phyloP scores from a whole-genome alignment of 1,140 invertebrate genomes.

The Listronotus bonariensis region DNA sequence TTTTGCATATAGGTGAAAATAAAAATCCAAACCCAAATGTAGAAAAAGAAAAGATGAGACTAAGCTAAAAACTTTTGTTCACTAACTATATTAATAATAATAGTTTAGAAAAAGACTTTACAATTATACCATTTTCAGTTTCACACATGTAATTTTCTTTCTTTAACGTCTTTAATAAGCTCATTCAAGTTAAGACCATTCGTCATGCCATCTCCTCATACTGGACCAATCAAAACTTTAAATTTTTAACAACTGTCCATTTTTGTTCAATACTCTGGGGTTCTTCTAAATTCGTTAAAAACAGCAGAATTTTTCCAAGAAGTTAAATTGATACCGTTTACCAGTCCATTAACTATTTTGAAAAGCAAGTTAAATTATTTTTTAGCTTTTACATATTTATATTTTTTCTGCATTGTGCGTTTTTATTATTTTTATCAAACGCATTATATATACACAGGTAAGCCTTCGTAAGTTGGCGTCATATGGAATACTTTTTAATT shows the following conservation, averaged over 20 bases:
- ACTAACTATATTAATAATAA: no score
- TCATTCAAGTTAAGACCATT: slow-evolving; percentile 50
- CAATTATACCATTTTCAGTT: slow-evolving; percentile 42
- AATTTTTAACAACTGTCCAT: slow-evolving; percentile 52
- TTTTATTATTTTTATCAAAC: no score
- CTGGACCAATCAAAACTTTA: slow-evolving; percentile 49
- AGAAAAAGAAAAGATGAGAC: no score
- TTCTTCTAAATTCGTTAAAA: background rate
- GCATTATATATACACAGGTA: no score
- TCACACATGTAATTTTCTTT: slow-evolving; percentile 37
- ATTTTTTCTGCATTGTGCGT: no score
- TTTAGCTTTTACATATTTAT: no score
- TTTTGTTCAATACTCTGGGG: slow-evolving; percentile 49
- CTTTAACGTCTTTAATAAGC: slow-evolving; percentile 40
- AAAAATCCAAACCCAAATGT: no score
- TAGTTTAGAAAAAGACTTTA: slow-evolving; percentile 35
- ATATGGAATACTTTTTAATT: no score
- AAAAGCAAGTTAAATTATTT: background rate
- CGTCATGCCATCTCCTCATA: slow-evolving; percentile 46
- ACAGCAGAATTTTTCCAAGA: slow-evolving; percentile 50
- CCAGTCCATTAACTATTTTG: slow-evolving; percentile 35
- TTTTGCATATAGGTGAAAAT: no score
- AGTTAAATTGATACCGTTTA: slow-evolving; percentile 48
- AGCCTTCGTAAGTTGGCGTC: no score
- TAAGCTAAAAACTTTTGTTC: no score